Evolutionary conservation across 2,888 invertebrate genomes (phyloP).

Genomic region (Boloria selene): DNA sequence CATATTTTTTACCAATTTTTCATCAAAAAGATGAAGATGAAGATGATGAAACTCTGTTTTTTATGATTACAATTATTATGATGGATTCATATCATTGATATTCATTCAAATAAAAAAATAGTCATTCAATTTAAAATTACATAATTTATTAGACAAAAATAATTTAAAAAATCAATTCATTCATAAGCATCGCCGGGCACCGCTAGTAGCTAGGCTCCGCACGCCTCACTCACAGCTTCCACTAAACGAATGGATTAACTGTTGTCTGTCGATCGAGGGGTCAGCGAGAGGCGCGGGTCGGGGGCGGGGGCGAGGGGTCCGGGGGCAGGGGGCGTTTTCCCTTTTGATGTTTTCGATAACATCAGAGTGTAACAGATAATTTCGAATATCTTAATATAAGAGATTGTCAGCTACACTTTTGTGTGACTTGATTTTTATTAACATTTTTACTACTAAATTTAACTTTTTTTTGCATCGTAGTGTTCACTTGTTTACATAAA

Average conservation of each 20-base stretch:
- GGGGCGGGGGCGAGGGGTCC: constrained; percentile 31
- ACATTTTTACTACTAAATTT: constrained; percentile 67
- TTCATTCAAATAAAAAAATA: no score
- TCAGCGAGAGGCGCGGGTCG: background rate
- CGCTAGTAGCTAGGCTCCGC: constrained; percentile 60
- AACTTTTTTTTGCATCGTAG: constrained; percentile 78
- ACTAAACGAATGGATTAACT: constrained; percentile 78
- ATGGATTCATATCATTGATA: no score
- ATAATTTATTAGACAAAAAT: no score
- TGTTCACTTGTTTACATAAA: constrained; percentile 73
- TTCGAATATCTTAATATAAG: constrained; percentile 27
- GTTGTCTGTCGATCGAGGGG: constrained; percentile 47
- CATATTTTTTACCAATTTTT: no score
- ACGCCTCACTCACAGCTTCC: constrained; percentile 70
- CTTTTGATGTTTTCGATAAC: constrained; percentile 48
- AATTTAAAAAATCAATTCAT: background rate
- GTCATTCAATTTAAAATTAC: no score
- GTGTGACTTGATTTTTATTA: constrained; percentile 60
- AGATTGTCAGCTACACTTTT: constrained; percentile 58
- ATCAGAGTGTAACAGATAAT: constrained; percentile 25
- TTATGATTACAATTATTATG: no score
- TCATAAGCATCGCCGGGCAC: constrained; percentile 47
- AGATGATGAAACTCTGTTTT: no score
- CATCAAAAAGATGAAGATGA: no score
- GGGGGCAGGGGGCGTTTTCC: constrained; percentile 75